phyloP scores from a whole-genome alignment of 2,888 invertebrate species.

The Drosophila falleni region DNA sequence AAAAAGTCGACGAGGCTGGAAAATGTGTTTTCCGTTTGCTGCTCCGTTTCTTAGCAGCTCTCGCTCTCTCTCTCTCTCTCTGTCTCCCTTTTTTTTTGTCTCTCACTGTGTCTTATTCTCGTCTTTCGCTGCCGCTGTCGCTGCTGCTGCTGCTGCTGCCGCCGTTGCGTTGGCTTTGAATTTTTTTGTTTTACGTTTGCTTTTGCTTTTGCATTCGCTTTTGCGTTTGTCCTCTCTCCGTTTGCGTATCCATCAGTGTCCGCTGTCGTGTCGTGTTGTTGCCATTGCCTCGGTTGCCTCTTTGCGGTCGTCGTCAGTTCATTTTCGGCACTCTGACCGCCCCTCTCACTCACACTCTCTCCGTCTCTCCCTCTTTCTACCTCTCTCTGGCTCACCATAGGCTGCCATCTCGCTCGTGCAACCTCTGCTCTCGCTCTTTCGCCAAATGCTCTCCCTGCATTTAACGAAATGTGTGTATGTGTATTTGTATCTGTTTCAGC shows the following conservation, averaged over 20 bases:
- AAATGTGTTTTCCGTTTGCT: slow-evolving; percentile 78
- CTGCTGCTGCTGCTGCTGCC: slow-evolving; percentile 7
- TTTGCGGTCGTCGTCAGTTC: slow-evolving; percentile 51
- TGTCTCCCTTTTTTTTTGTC: background rate
- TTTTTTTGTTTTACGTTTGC: slow-evolving; percentile 58
- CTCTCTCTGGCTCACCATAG: slow-evolving; percentile 27
- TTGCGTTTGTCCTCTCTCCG: slow-evolving; percentile 26
- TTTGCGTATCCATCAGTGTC: slow-evolving; percentile 14
- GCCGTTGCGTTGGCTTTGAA: slow-evolving; percentile 45
- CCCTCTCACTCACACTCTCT: slow-evolving; percentile 28
- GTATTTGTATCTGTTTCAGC: slow-evolving; percentile 40
- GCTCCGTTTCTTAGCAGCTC: slow-evolving; percentile 30
- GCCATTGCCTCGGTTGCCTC: slow-evolving; percentile 50
- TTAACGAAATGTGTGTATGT: slow-evolving; percentile 19
- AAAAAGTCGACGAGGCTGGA: slow-evolving; percentile 83
- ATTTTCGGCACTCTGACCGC: slow-evolving; percentile 53
- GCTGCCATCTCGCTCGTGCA: slow-evolving; percentile 40
- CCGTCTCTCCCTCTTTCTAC: slow-evolving; percentile 21
- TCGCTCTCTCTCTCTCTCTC: slow-evolving; percentile 6
- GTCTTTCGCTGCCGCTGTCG: slow-evolving; percentile 26
- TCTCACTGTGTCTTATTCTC: slow-evolving; percentile 24
- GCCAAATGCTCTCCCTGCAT: slow-evolving; percentile 10
- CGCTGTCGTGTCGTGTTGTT: slow-evolving; percentile 17
- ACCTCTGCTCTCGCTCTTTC: slow-evolving; percentile 26
- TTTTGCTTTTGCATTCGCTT: slow-evolving; percentile 48